A percentile compares a stretch with the other conserved stretches of the same genome.
Evolutionary conservation across 2,888 invertebrate genomes (phyloP).

Genomic region (Tipula vernalis): DNA sequence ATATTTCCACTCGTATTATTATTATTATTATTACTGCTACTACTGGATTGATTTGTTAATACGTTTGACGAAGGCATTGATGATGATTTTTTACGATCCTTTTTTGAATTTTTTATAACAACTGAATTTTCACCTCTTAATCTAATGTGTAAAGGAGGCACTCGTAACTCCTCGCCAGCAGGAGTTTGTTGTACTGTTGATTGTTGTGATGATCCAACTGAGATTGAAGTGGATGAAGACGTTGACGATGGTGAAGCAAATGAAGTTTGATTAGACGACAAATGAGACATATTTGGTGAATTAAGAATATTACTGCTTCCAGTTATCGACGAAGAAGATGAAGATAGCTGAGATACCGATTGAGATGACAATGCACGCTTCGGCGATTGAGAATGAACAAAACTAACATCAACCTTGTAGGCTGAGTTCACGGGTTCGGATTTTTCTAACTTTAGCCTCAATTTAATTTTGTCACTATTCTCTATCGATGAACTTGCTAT

Average conservation of each 20-base stretch:
- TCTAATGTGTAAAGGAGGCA: constrained; percentile 81
- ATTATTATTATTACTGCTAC: background rate
- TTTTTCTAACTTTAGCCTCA: constrained; percentile 71
- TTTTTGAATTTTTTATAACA: constrained; percentile 68
- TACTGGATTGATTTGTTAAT: background rate
- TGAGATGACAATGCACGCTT: constrained; percentile 23
- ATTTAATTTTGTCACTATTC: constrained; percentile 60
- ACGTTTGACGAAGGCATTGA: background rate
- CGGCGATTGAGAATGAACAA: constrained; percentile 42
- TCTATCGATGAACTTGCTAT: constrained; percentile 14
- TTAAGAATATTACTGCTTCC: background rate
- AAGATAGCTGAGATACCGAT: constrained; percentile 21
- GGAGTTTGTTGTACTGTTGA: constrained; percentile 17
- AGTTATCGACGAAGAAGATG: background rate
- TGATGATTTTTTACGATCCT: constrained; percentile 44
- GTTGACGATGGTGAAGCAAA: background rate
- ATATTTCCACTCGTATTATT: background rate
- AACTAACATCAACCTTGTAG: constrained; percentile 70
- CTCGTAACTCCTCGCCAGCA: constrained; percentile 56
- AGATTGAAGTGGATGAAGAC: constrained; percentile 11
- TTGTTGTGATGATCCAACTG: constrained; percentile 14
- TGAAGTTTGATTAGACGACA: background rate
- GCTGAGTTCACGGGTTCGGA: constrained; percentile 66
- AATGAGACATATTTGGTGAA: background rate
- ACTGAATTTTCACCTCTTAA: constrained; percentile 73